phyloP scores from a whole-genome alignment of 2,797 vertebrate genomes.

The Silurus lanzhouensis region DNA sequence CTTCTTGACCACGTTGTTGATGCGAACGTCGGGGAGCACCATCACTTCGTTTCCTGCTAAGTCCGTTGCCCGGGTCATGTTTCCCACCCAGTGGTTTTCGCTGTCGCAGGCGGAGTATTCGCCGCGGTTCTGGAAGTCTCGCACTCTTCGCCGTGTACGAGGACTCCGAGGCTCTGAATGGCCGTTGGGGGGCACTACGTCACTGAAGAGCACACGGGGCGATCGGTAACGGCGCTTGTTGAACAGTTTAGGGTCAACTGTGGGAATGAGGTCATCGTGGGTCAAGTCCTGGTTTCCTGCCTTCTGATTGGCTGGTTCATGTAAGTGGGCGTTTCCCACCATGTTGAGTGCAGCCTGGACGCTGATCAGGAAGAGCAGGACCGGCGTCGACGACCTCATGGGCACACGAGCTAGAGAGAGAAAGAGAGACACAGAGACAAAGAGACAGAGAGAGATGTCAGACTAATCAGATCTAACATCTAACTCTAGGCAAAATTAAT shows the following conservation, averaged over 20 bases:
- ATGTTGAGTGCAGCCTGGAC: slow-evolving; percentile 90
- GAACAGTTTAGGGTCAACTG: slow-evolving; percentile 90
- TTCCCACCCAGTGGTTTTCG: slow-evolving; percentile 89
- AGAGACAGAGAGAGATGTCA: neutral
- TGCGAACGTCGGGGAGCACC: slow-evolving; percentile 88
- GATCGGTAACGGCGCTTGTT: slow-evolving; percentile 85
- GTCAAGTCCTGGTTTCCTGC: slow-evolving; percentile 60
- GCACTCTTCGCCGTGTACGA: slow-evolving; percentile 77
- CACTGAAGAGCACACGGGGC: slow-evolving; percentile 90
- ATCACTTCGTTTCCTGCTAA: slow-evolving; percentile 91
- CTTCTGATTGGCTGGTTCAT: slow-evolving; percentile 70
- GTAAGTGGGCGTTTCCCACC: slow-evolving; percentile 81
- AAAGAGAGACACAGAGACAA: neutral
- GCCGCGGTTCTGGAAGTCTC: slow-evolving; percentile 85
- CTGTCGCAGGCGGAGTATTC: slow-evolving; percentile 97
- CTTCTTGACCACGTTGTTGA: slow-evolving; percentile 90
- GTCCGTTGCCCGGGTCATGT: slow-evolving; percentile 92
- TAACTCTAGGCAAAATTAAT: neutral
- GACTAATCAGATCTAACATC: neutral
- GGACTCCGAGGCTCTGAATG: slow-evolving; percentile 61
- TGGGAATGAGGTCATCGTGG: slow-evolving; percentile 70
- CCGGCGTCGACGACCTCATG: slow-evolving; percentile 98
- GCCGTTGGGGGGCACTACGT: slow-evolving; percentile 79
- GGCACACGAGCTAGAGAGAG: slow-evolving; percentile 79
- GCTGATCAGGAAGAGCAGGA: slow-evolving; percentile 93